phyloP scores from a whole-genome alignment of 2,113 vertebrate genomes.

The Puma concolor region DNA sequence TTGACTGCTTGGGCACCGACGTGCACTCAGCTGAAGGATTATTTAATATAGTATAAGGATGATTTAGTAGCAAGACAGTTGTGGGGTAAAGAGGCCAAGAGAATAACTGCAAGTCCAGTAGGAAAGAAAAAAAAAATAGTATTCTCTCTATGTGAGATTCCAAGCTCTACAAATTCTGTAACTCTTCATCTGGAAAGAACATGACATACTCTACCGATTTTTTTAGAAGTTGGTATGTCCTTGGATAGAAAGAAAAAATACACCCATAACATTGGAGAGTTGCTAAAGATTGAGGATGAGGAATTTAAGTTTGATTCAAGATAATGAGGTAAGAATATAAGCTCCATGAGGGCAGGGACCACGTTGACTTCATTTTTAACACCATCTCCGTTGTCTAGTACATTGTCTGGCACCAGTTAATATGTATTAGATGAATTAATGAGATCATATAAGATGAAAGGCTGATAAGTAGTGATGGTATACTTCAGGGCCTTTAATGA shows the following conservation, averaged over 20 bases:
- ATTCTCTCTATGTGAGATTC: conserved; percentile 67
- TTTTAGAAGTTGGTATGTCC: not conserved
- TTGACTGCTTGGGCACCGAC: conserved; percentile 73
- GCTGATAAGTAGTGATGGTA: not conserved
- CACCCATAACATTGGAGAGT: conserved; percentile 42
- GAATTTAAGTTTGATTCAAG: not conserved
- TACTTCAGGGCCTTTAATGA: not conserved
- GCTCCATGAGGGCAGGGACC: not conserved
- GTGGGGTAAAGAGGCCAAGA: conserved; percentile 66
- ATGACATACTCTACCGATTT: conserved; percentile 56
- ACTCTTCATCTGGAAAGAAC: conserved; percentile 64
- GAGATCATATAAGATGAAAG: not conserved
- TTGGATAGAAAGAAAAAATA: conserved; percentile 57
- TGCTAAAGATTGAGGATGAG: not conserved
- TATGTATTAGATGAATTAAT: not conserved
- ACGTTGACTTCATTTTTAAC: not conserved
- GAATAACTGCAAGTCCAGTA: conserved; percentile 73
- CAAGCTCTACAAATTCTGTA: conserved; percentile 62
- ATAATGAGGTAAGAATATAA: not conserved
- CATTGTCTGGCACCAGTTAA: not conserved
- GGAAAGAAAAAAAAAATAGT: conserved; percentile 48
- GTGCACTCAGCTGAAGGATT: conserved; percentile 43
- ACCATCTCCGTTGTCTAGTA: not conserved
- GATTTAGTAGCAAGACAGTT: conserved; percentile 72
- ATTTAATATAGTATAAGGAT: not conserved